Percentiles rank a stretch among this genome's conserved stretches.
These are phyloP conservation scores for Eumerus sabulonum DNA, from an alignment of 2,888 invertebrate genomes.

Conservation along the genomic window DNA sequence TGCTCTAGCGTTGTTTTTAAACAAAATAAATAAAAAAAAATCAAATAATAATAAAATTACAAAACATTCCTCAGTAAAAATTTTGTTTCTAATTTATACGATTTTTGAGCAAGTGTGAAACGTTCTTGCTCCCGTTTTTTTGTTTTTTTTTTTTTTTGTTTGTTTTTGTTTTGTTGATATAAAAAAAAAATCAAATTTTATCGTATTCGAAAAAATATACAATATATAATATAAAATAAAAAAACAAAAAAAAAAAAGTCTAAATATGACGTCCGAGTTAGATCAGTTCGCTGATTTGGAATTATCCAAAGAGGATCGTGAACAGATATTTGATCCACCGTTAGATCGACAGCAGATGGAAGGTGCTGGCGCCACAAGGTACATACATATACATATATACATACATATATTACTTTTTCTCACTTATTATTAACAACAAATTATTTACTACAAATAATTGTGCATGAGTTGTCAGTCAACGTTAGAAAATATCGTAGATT, in stretches of 20 bases:
- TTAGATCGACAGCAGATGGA: constrained; percentile 79
- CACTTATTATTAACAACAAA: neutral
- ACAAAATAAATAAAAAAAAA: constrained; percentile 17
- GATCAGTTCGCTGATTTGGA: constrained; percentile 86
- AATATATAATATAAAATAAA: constrained; percentile 21
- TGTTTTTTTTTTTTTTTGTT: no score
- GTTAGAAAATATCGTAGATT: no score
- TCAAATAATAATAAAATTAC: neutral
- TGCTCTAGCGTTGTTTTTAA: constrained; percentile 47
- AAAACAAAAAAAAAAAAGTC: constrained; percentile 16
- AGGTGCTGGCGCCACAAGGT: constrained; percentile 79
- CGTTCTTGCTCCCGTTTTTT: no score
- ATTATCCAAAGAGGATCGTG: constrained; percentile 85
- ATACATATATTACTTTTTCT: constrained; percentile 1
- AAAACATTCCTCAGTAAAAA: constrained; percentile 9
- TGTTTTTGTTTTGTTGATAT: no score
- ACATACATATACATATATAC: constrained; percentile 70
- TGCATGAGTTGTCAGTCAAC: constrained; percentile 14
- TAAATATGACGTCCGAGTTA: constrained; percentile 78
- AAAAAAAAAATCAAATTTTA: constrained; percentile 36
- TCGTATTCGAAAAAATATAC: constrained; percentile 1
- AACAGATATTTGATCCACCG: constrained; percentile 85
- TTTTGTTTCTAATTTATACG: constrained; percentile 25
- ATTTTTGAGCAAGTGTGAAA: constrained; percentile 46
- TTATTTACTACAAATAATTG: constrained; percentile 15